Evolutionary conservation across 1,140 invertebrate genomes (phyloP).

Genomic region (Zaprionus capensis): DNA sequence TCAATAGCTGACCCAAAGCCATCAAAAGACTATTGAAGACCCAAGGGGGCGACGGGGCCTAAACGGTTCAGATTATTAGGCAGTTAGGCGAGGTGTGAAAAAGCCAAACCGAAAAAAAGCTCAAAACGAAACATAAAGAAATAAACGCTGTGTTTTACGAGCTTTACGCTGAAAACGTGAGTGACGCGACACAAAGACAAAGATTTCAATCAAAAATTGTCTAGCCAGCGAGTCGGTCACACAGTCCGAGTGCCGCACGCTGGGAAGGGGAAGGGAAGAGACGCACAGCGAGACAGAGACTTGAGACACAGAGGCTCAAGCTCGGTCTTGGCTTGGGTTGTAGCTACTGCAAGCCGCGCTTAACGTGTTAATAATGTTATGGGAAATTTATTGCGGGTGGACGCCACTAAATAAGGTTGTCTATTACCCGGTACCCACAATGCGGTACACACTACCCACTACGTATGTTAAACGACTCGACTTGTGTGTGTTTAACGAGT

Average conservation of each 20-base stretch:
- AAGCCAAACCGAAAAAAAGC: constrained; percentile 33
- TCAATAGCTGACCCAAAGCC: constrained; percentile 47
- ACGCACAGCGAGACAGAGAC: constrained; percentile 1
- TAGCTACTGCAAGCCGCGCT: constrained; percentile 54
- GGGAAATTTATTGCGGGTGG: constrained; percentile 78
- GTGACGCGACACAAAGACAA: constrained; percentile 40
- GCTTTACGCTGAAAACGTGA: constrained; percentile 63
- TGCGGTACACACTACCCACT: neutral
- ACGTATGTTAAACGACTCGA: constrained; percentile 60
- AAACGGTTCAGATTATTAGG: constrained; percentile 6
- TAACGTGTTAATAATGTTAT: constrained; percentile 81
- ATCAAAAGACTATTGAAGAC: constrained; percentile 26
- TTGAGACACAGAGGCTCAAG: neutral
- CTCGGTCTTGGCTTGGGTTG: neutral
- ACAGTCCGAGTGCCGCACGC: neutral
- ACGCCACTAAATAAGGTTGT: constrained; percentile 67
- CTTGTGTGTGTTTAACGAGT: constrained; percentile 67
- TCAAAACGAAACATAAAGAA: constrained; percentile 60
- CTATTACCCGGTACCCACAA: constrained; percentile 10
- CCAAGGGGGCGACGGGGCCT: neutral
- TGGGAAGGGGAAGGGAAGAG: neutral
- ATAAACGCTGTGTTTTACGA: constrained; percentile 63
- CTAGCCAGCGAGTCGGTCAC: constrained; percentile 46
- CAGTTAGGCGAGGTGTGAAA: constrained; percentile 72
- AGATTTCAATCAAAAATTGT: constrained; percentile 78